phyloP scores from a whole-genome alignment of 2,888 invertebrate genomes.

The Melitaea athalia region DNA sequence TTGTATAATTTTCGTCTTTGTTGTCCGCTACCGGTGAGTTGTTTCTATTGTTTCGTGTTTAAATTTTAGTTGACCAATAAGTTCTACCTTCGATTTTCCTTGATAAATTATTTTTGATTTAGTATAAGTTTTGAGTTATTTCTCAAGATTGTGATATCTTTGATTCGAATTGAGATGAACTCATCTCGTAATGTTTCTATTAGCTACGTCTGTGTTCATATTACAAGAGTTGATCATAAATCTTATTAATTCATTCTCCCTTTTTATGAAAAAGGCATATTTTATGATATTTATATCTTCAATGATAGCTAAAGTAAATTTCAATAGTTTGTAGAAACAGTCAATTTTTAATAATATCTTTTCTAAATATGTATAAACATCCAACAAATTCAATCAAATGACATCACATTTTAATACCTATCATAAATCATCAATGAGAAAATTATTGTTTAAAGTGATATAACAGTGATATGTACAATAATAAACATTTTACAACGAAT shows the following conservation, averaged over 20 bases:
- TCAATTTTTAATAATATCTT: not conserved
- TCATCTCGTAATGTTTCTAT: conserved; percentile 37
- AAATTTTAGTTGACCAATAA: conserved; percentile 7
- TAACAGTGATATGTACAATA: not conserved
- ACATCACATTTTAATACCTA: not conserved
- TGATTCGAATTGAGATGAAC: conserved; percentile 40
- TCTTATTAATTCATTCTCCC: no score
- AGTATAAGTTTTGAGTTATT: not conserved
- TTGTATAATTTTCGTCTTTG: conserved; percentile 45
- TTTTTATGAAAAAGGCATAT: no score
- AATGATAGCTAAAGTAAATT: not conserved
- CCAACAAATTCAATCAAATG: not conserved
- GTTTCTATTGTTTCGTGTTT: conserved; percentile 24
- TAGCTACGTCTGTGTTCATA: not conserved
- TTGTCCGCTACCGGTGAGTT: conserved; percentile 47
- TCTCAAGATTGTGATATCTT: conserved; percentile 28
- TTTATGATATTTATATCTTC: no score
- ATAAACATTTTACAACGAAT: not conserved
- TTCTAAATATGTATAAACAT: not conserved
- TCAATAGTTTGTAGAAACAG: not conserved
- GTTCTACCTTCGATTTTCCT: conserved; percentile 30
- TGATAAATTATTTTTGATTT: conserved; percentile 3
- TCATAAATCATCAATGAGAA: not conserved
- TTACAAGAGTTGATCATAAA: not conserved
- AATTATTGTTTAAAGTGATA: not conserved